Evolutionary conservation across 2,113 vertebrate species (phyloP).

Genomic region (Sterrhoptilus dennistouni): DNA sequence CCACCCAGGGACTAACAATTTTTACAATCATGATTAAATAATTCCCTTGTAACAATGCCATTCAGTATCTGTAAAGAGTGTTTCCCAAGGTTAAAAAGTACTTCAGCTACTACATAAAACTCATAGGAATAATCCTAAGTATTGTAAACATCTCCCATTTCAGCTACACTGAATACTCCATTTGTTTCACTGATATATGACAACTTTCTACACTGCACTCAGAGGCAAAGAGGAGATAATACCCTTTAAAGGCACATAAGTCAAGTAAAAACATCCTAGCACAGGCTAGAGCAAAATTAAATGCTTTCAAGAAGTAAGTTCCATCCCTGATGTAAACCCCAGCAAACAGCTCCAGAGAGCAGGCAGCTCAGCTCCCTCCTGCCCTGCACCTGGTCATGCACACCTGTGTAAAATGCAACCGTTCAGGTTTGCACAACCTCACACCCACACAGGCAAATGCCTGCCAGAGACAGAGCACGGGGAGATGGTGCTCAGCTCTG

Average conservation of each 20-base stretch:
- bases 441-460: constrained; percentile 54
- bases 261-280: neutral
- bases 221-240: neutral
- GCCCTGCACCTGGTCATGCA: neutral
- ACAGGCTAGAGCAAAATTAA: neutral
- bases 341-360: neutral
- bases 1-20: neutral
- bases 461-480: neutral
- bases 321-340: neutral
- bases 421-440: constrained; percentile 59
- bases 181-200: neutral
- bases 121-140: neutral
- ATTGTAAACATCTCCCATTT: neutral
- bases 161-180: neutral
- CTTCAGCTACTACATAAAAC: neutral
- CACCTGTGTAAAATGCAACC: constrained; percentile 52
- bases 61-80: neutral
- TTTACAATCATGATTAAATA: neutral
- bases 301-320: neutral
- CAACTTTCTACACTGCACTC: neutral
- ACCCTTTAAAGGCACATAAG: neutral
- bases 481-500: fast-evolving
- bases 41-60: neutral
- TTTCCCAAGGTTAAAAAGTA: neutral
- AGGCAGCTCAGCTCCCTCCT: neutral